These are phyloP conservation scores for Meandrusa payeni DNA, from an alignment of 2,888 invertebrate genomes.

Conservation along the genomic window DNA sequence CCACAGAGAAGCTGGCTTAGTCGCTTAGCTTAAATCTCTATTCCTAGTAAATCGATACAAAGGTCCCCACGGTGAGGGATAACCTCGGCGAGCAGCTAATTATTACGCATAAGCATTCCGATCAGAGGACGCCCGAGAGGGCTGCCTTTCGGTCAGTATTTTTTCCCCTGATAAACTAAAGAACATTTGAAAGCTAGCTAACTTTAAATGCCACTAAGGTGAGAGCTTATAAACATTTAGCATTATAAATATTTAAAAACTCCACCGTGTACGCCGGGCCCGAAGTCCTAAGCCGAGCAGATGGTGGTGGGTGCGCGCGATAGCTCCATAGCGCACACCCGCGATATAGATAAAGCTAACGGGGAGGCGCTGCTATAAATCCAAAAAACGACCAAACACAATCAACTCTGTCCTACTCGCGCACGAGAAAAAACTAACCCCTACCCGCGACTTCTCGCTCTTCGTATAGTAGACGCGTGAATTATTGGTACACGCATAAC, in stretches of 20 bases:
- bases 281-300: conserved; percentile 43
- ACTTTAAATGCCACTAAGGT: no score
- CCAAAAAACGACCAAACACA: conserved; percentile 48
- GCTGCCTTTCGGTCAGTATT: no score
- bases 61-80: no score
- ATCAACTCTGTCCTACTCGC: conserved; percentile 44
- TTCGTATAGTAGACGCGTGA: conserved; percentile 31
- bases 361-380: conserved; percentile 72
- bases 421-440: conserved; percentile 44
- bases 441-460: conserved; percentile 41
- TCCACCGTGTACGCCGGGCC: conserved; percentile 42
- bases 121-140: no score
- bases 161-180: no score
- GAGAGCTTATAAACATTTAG: no score
- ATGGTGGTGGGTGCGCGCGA: conserved; percentile 56
- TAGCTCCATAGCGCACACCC: conserved; percentile 72
- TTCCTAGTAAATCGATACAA: no score
- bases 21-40: no score
- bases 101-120: no score
- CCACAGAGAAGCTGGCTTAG: no score
- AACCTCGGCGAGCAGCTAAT: no score
- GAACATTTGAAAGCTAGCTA: no score
- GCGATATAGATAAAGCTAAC: conserved; percentile 70
- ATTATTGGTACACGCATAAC: conserved; percentile 32
- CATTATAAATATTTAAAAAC: conserved; percentile 31